Conservation (phyloP, 2,797 vertebrate genomes). For the Lacerta bilineata region DNA sequence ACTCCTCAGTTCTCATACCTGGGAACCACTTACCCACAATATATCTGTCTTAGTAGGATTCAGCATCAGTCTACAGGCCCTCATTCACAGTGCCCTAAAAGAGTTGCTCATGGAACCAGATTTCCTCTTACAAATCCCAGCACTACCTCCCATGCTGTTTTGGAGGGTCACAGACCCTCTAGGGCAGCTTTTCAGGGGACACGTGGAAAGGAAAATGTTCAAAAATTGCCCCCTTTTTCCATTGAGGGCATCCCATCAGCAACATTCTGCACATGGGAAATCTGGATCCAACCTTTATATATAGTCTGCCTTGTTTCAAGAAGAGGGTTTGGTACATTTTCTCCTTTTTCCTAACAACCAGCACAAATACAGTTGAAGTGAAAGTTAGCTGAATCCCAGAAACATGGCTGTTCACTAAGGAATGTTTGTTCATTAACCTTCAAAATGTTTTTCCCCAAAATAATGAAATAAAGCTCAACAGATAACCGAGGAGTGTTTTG, state of each 20-base stretch:
- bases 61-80: too few species aligned
- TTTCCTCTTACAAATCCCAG: too few species aligned
- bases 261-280: not conserved
- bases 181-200: not conserved
- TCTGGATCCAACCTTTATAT: not conserved
- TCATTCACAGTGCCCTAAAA: too few species aligned
- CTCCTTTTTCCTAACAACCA: not conserved
- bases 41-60: too few species aligned
- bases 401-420: slow-evolving; percentile 7
- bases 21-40: too few species aligned
- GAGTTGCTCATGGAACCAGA: too few species aligned
- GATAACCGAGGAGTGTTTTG: slow-evolving; percentile 20
- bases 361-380: not conserved
- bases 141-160: not conserved
- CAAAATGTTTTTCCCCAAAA: slow-evolving; percentile 22
- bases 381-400: slow-evolving; percentile 32
- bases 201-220: not conserved
- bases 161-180: too few species aligned
- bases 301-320: not conserved
- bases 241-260: not conserved
- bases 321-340: slow-evolving; percentile 1
- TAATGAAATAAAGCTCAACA: slow-evolving; percentile 41
- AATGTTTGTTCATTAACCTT: slow-evolving; percentile 49
- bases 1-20: too few species aligned
- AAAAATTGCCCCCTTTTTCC: not conserved